Evolutionary conservation across 2,797 vertebrate species (phyloP).

Genomic region (Muscicapa comitata): DNA sequence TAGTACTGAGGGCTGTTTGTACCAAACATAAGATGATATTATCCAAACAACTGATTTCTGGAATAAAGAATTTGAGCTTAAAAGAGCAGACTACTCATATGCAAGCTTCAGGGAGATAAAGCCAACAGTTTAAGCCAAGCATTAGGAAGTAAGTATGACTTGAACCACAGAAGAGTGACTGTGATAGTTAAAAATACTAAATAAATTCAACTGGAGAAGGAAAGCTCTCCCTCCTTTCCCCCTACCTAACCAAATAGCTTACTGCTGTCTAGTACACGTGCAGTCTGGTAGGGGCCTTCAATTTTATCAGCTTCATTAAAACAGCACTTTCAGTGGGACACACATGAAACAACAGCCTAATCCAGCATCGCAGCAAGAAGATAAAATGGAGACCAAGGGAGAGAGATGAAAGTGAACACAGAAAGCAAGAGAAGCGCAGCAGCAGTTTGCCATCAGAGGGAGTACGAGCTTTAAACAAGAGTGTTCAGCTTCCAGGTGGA

Average conservation of each 20-base stretch:
- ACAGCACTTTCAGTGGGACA: background rate
- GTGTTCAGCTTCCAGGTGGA: background rate
- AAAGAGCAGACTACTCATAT: background rate
- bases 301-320: background rate
- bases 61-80: background rate
- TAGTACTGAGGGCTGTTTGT: background rate
- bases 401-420: background rate
- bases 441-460: constrained; percentile 20
- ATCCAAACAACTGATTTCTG: background rate
- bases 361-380: background rate
- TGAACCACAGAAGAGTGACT: background rate
- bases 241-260: background rate
- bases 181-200: background rate
- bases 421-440: background rate
- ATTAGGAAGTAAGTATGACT: background rate
- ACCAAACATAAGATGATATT: background rate
- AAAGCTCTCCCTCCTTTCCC: background rate
- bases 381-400: constrained; percentile 7
- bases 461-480: background rate
- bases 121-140: background rate
- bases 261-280: background rate
- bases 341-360: background rate
- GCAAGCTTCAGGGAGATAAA: background rate
- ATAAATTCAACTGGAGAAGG: background rate
- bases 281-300: background rate